Evolutionary conservation across 2,113 vertebrate genomes (phyloP), one percentile per base, ranked within the genome.

Genomic region (Pelvicachromis taeniatus): DNA sequence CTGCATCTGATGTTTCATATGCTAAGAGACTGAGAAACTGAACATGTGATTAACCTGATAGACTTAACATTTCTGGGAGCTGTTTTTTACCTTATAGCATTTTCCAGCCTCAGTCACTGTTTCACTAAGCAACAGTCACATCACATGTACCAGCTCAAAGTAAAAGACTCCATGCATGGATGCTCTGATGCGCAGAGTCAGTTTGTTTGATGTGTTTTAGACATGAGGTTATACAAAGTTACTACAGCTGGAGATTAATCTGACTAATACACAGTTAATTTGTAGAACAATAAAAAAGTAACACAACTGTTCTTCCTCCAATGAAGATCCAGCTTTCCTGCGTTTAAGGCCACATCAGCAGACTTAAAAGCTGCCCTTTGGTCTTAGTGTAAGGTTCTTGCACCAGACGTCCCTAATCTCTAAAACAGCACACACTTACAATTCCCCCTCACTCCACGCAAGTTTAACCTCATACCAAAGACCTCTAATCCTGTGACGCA

Each of bases 401-500:
- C 78, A 50, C 70, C 80, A 90, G 81, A 85, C 50, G 55, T 54
- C 58, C 35, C 73, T 94, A 93, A 94, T 93, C 91, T 80, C 81
- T 54, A 52, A 65, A 90, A 87, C 50, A 78, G 85, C 80, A 50
- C 54, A 21, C 58, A 80, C 65, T 55, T 58, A 70, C 52, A 17
- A 78, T 83, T 86, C 79, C 84, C 77, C 50, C 87, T 87, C 78
- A 75, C 85, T 31, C n/a, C 48, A 45, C 77, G 42, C 75, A 81
- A 40, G 55, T 84, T 84, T 35, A 68, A 54, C 81, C 86, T 86
- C 90, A 88, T 89, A 87, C 87, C 81, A 70, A 75, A 89, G 88
- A 82, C 77, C 77, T 88, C 35, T 94, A 93, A 93, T 92, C 92
- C 91, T 77, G 80, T 50, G 45, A 63, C 68, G 77, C 80, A 82